Conservation (phyloP, 2,888 invertebrate species). For the Hydrotaea cyrtoneurina region DNA sequence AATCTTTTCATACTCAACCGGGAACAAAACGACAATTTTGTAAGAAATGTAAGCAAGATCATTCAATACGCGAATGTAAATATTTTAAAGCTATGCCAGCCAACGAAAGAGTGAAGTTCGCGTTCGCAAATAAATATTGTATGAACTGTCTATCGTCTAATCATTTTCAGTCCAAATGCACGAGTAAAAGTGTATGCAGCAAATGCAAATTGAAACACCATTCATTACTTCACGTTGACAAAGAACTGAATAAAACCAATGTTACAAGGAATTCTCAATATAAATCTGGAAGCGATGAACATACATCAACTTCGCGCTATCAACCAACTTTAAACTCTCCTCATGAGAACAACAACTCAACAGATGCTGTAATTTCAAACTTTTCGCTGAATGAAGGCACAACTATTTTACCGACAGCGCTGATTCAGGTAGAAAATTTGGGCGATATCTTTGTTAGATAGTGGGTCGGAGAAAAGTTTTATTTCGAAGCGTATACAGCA, state of each 20-base stretch:
- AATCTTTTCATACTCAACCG: neutral
- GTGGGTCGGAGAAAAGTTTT: neutral
- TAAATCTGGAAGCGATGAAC: neutral
- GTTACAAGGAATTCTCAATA: neutral
- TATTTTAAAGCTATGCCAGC: constrained; percentile 11
- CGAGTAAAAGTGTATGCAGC: neutral
- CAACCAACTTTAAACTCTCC: neutral
- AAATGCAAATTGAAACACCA: neutral
- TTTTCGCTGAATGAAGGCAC: constrained; percentile 2
- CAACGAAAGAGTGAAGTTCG: constrained; percentile 11
- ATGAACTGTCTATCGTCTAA: constrained; percentile 3
- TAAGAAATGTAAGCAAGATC: constrained; percentile 36
- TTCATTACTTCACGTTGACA: constrained; percentile 14
- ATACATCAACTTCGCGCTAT: neutral
- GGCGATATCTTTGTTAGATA: constrained; percentile 16
- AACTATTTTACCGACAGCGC: constrained; percentile 25
- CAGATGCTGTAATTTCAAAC: neutral
- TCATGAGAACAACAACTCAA: neutral
- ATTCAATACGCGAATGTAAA: constrained; percentile 4
- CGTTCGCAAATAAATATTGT: constrained; percentile 29
- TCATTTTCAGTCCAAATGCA: neutral
- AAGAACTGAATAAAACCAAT: neutral
- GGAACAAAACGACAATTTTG: neutral
- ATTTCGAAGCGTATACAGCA: neutral
- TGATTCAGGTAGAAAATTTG: neutral